A percentile compares a stretch with the other conserved stretches of the same genome.
phyloP scores from a whole-genome alignment of 2,113 vertebrate species.

The Cyprichromis sp. region DNA sequence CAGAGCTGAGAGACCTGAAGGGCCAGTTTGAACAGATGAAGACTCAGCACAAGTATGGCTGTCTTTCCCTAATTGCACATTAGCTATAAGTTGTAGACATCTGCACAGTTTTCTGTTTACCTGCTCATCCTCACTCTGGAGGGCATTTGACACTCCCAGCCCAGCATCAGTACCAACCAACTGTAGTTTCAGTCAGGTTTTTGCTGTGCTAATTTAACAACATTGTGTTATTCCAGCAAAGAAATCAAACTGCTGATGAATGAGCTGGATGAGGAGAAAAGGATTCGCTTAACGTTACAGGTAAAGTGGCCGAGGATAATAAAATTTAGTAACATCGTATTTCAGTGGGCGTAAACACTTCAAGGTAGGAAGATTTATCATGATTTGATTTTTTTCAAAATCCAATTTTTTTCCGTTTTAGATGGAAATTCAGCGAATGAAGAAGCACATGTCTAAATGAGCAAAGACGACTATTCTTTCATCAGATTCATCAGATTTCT shows the following conservation, averaged over 20 bases:
- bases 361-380: background rate
- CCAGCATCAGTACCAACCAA: background rate
- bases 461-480: background rate
- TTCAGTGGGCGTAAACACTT: background rate
- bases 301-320: conserved; percentile 44
- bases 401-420: conserved; percentile 38
- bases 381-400: background rate
- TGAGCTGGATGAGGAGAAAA: conserved; percentile 97
- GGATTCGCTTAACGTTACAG: conserved; percentile 91
- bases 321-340: background rate
- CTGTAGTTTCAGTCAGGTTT: background rate
- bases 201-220: background rate
- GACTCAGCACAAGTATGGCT: conserved; percentile 88
- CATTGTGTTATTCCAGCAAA: conserved; percentile 73
- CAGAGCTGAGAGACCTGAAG: conserved; percentile 83
- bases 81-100: background rate
- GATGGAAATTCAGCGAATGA: conserved; percentile 94
- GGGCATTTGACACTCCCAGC: background rate
- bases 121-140: background rate
- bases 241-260: conserved; percentile 93
- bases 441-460: conserved; percentile 94
- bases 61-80: background rate
- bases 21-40: conserved; percentile 89
- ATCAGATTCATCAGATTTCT: background rate
- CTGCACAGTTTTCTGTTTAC: background rate